Evolutionary conservation across 2,888 invertebrate species (phyloP).

Genomic region (Nomada goodeniana): DNA sequence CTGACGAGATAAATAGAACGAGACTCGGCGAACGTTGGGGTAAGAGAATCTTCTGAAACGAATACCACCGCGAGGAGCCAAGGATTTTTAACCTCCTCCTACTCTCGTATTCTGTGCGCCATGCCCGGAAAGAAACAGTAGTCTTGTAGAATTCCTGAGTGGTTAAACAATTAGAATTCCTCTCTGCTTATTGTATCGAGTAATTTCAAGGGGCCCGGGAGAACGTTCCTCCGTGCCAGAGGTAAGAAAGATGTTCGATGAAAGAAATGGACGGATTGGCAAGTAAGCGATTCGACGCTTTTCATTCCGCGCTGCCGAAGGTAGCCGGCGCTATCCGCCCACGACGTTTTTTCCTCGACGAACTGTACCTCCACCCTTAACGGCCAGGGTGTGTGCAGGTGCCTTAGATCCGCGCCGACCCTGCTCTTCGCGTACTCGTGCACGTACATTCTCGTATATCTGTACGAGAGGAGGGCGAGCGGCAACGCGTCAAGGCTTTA

Average conservation of each 20-base stretch:
- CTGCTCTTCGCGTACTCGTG: conserved; percentile 8
- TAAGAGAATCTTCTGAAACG: not conserved
- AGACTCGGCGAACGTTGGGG: conserved; percentile 11
- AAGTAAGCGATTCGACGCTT: conserved; percentile 40
- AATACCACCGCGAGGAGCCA: not conserved
- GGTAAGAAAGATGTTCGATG: not conserved
- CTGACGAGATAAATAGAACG: conserved; percentile 29
- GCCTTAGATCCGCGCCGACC: conserved; percentile 40
- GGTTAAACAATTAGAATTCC: conserved; percentile 10
- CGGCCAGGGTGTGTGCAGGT: conserved; percentile 44
- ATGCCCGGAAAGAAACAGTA: not conserved
- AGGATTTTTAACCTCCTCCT: not conserved
- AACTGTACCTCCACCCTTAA: conserved; percentile 6
- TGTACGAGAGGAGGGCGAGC: conserved; percentile 67
- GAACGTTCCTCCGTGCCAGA: rapidly evolving
- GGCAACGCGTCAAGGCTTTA: conserved; percentile 80
- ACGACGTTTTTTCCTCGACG: conserved; percentile 54
- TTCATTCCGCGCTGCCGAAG: conserved; percentile 31
- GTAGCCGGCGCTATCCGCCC: conserved; percentile 54
- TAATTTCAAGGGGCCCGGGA: not conserved
- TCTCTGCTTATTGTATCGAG: not conserved
- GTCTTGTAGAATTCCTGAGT: not conserved
- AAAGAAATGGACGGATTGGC: conserved; percentile 1
- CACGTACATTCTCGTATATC: conserved; percentile 44
- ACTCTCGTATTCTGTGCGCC: conserved; percentile 8